phyloP scores from a whole-genome alignment of 2,888 invertebrate genomes.

The Harpalus rufipes region DNA sequence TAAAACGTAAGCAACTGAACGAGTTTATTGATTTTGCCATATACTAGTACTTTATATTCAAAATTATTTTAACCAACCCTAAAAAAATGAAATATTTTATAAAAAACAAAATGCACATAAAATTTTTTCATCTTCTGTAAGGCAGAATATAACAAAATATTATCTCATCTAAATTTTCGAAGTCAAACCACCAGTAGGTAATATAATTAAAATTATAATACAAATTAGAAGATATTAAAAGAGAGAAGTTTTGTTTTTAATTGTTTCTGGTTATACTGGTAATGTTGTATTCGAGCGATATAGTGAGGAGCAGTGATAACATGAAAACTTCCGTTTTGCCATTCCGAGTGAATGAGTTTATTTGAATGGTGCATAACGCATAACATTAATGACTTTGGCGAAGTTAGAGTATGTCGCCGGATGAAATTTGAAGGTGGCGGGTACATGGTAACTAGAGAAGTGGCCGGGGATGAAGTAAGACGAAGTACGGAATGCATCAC shows the following conservation, averaged over 20 bases:
- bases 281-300: neutral
- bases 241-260: neutral
- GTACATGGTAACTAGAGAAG: neutral
- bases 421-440: conserved; percentile 36
- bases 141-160: too few species aligned
- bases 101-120: too few species aligned
- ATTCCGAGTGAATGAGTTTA: conserved; percentile 21
- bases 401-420: conserved; percentile 24
- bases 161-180: too few species aligned
- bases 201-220: too few species aligned
- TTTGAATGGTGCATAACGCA: conserved; percentile 21
- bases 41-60: too few species aligned
- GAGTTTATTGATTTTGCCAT: too few species aligned
- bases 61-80: too few species aligned
- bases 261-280: neutral
- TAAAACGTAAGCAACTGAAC: too few species aligned
- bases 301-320: neutral
- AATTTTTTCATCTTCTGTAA: too few species aligned
- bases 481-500: neutral
- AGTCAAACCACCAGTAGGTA: too few species aligned
- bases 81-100: too few species aligned
- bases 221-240: neutral
- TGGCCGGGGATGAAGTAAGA: neutral
- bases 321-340: conserved; percentile 32
- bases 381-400: conserved; percentile 29